Evolutionary conservation across 2,888 invertebrate genomes (phyloP).

Genomic region (Molanna angustata): DNA sequence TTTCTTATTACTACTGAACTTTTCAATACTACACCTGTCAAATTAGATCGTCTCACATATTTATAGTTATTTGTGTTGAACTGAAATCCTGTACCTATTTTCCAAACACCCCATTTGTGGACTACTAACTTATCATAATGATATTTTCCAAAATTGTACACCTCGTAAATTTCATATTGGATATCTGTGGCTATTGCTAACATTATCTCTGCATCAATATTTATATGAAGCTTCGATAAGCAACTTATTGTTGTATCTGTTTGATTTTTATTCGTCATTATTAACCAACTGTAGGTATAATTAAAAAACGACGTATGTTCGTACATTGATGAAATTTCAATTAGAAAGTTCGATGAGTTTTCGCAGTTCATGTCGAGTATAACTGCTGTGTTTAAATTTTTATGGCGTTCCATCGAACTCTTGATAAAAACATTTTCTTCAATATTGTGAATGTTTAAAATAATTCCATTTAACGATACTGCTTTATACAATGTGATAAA

Average conservation of each 20-base stretch:
- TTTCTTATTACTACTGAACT: conserved; percentile 54
- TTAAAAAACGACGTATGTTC: conserved; percentile 34
- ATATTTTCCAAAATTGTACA: conserved; percentile 56
- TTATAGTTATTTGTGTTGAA: conserved; percentile 35
- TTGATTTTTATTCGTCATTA: conserved; percentile 41
- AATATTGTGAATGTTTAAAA: conserved; percentile 9
- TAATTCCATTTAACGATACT: neutral
- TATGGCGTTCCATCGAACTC: neutral
- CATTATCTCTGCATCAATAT: conserved; percentile 50
- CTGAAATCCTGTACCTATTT: conserved; percentile 36
- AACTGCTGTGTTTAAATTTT: conserved; percentile 22
- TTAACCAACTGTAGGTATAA: conserved; percentile 44
- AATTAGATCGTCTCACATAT: conserved; percentile 48
- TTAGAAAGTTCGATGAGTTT: conserved; percentile 13
- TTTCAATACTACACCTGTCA: conserved; percentile 56
- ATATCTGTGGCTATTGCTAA: conserved; percentile 38
- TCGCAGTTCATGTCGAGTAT: conserved; percentile 21
- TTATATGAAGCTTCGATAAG: conserved; percentile 43
- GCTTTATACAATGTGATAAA: conserved; percentile 8
- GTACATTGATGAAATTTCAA: conserved; percentile 9
- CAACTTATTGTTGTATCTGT: conserved; percentile 34
- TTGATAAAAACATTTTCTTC: conserved; percentile 4
- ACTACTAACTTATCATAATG: conserved; percentile 52
- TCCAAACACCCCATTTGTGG: conserved; percentile 51
- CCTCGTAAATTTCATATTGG: conserved; percentile 44